A percentile compares a stretch with the other conserved stretches of the same genome.
phyloP scores from a whole-genome alignment of 2,888 invertebrate genomes.

The Agriotes lineatus region DNA sequence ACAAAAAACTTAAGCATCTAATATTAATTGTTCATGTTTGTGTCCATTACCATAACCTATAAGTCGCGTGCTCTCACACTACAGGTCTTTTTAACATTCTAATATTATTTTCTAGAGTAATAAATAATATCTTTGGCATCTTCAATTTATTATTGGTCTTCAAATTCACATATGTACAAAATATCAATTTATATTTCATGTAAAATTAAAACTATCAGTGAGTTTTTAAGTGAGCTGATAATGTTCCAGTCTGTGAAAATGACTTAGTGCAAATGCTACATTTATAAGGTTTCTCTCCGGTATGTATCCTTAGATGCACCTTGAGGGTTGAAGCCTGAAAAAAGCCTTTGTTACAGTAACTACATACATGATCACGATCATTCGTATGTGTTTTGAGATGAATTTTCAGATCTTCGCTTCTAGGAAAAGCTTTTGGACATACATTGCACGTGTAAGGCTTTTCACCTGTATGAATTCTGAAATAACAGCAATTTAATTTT shows the following conservation, averaged over 20 bases:
- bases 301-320: conserved; percentile 67
- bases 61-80: too few species aligned
- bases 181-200: too few species aligned
- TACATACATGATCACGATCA: conserved; percentile 51
- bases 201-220: conserved; percentile 26
- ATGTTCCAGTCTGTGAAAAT: conserved; percentile 45
- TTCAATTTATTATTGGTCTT: too few species aligned
- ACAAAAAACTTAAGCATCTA: too few species aligned
- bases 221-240: conserved; percentile 45
- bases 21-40: too few species aligned
- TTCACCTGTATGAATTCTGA: conserved; percentile 66
- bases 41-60: too few species aligned
- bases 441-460: conserved; percentile 63
- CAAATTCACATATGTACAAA: too few species aligned
- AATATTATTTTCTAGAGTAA: too few species aligned
- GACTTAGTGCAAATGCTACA: conserved; percentile 43
- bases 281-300: conserved; percentile 56
- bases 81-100: too few species aligned
- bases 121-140: too few species aligned
- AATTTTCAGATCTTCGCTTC: conserved; percentile 61
- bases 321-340: conserved; percentile 68
- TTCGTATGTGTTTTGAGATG: conserved; percentile 62
- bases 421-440: conserved; percentile 61
- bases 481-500: neutral
- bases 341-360: conserved; percentile 65